Conservation (phyloP, 2,888 invertebrate genomes). For the Siphlonurus alternatus region DNA sequence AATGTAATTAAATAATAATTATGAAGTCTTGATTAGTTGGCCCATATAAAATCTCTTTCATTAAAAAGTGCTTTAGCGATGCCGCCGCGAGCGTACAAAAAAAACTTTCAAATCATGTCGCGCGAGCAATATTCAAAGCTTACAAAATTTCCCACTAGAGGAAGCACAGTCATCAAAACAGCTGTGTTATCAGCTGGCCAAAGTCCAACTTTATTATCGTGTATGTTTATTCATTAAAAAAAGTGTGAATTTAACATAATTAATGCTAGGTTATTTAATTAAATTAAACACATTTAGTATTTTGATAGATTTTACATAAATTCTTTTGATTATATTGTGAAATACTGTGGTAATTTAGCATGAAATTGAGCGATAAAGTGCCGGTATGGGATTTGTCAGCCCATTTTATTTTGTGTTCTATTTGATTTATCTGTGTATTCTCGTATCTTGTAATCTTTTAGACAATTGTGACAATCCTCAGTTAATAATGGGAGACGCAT, state of each 20-base stretch:
- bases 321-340: background rate
- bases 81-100: no score
- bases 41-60: no score
- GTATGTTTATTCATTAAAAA: background rate
- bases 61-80: no score
- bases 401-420: no score
- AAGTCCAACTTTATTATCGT: background rate
- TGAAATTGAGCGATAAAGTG: background rate
- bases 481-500: background rate
- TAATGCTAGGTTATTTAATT: background rate
- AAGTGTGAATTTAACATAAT: no score
- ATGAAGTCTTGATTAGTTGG: no score
- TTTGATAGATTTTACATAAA: background rate
- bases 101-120: background rate
- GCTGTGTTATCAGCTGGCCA: background rate
- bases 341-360: background rate
- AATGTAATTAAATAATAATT: no score
- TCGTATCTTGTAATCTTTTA: no score
- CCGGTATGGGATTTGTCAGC: background rate
- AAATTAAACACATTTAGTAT: background rate
- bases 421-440: no score
- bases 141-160: background rate
- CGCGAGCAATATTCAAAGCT: background rate
- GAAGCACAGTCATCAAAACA: background rate
- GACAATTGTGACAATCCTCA: background rate